Conservation (phyloP, 2,113 vertebrate species). For the Vombatus ursinus region DNA sequence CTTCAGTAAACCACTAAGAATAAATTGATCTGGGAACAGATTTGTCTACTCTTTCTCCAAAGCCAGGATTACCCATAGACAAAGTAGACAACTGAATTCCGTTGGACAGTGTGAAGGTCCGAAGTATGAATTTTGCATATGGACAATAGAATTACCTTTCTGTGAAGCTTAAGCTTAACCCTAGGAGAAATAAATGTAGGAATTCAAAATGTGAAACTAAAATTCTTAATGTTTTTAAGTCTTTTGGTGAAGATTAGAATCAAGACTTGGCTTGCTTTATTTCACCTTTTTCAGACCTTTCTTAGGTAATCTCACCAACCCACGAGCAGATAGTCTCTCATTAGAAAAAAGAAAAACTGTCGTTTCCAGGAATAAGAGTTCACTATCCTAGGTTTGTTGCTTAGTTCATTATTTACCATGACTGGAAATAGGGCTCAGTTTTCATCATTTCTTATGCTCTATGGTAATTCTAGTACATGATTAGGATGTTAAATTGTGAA, state of each 20-base stretch:
- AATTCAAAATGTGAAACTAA: slow-evolving; percentile 48
- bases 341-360: slow-evolving; percentile 61
- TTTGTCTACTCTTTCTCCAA: slow-evolving; percentile 35
- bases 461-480: slow-evolving; percentile 1
- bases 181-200: neutral
- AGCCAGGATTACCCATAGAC: neutral
- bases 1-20: slow-evolving; percentile 55
- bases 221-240: slow-evolving; percentile 15
- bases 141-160: neutral
- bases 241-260: slow-evolving; percentile 16
- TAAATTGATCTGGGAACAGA: slow-evolving; percentile 38
- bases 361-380: slow-evolving; percentile 54
- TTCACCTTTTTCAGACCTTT: slow-evolving; percentile 56
- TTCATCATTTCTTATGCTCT: slow-evolving; percentile 31
- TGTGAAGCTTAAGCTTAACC: neutral
- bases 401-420: slow-evolving; percentile 34
- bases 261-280: slow-evolving; percentile 41
- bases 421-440: slow-evolving; percentile 39
- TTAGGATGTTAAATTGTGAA: neutral
- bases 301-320: slow-evolving; percentile 64
- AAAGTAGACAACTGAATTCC: neutral
- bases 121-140: neutral
- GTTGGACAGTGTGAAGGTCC: neutral
- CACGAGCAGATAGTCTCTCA: slow-evolving; percentile 40
- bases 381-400: neutral